Evolutionary conservation across 1,140 invertebrate genomes (phyloP), one percentile per base, ranked within the genome.

Genomic region (Caenorhabditis tropicalis): DNA sequence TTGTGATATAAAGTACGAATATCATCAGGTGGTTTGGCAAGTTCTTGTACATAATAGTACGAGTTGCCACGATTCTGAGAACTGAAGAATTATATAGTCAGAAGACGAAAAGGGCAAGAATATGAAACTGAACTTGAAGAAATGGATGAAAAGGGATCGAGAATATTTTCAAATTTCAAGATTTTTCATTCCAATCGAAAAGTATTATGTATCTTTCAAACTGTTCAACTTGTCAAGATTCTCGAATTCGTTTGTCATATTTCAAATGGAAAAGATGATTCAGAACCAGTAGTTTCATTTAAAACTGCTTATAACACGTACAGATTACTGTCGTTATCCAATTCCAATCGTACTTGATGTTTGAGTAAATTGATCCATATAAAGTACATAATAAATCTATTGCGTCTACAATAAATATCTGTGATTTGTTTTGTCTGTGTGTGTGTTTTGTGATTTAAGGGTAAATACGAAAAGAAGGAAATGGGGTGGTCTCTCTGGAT

Each of bases 1-100:
- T 24, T 19, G 12, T 46, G 65, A 43, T 74, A 74, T 74, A 74
- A 74, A 74, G 65, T 74, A 46, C 65, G 43, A 74, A 43, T 27
- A 0, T 31, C 0, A 43, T 43, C 39, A 43, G 43, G 16, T 36
- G 33, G 19, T 74, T 15, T 1, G 58, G 31, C 49, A 51, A 16
- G 12, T 7, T 27, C 7, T 58, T 7, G 31, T 6, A 36, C 27
- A 16, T 10, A 36, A 3, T 36, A 2, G 7, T 27, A 10, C 53
- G 6, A 56, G 39, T 56, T 56, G 24, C 29, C 53, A 56, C 21
- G 29, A 56, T 56, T 27, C 0, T 3, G 53, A 27, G 9, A 7
- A n/a, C 6, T 2, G 53, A 27, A 56, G 6, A n/a, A 27, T 9
- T 27, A 51, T 51, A 51, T 16, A 7, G 10, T 27, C 7, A 27